Base-by-base conservation (phyloP, 2,113 vertebrate genomes). In the Tragelaphus strepsiceros region DNA sequence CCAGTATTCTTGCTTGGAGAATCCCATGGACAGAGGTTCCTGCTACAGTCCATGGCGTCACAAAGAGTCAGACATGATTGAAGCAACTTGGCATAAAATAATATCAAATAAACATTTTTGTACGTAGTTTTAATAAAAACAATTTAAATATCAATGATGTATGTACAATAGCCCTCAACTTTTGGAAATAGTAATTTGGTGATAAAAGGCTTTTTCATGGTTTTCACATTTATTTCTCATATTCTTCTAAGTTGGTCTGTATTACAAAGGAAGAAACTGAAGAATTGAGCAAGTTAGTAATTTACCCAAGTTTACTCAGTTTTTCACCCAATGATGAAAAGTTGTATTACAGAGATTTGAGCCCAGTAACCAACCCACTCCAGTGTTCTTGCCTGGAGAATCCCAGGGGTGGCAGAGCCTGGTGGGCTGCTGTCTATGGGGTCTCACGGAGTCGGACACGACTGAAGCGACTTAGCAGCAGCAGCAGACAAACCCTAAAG, bases 201-300 rank as follows among this genome's bases (percentile, higher is more conserved):
- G 13, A 54, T 62, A 46, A 95, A 51, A 71, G 4, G 4, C 46
- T 22, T 3, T 74, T 74, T 94, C 0, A 2, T 90, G 22, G 1
- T 95, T 85, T 92, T 58, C 10, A 81, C 10, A 77, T 22, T 77
- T 93, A 90, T 61, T 97, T 64, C 16, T 91, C 35, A 82, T 0
- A 86, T 96, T 82, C 54, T 17, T 49, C 30, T 22, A 83, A n/a
- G 0, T 92, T 80, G 10, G 3, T 3, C 24, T 92, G 4, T 92
- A 64, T n/a, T 51, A 43, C 14, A 78, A n/a, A 78, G 12, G 43
- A 64, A 88, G 10, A 35, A 32, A 30, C 19, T 54, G 59, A 64
- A 90, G 14, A 43, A 91, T 1, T 81, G 32, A 17, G 10, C 6
- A 87, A 13, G 32, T 77, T 71, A 91, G 77, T 67, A 93, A 61